phyloP scores from a whole-genome alignment of 2,113 vertebrate species.

The Typhlomys cinereus region DNA sequence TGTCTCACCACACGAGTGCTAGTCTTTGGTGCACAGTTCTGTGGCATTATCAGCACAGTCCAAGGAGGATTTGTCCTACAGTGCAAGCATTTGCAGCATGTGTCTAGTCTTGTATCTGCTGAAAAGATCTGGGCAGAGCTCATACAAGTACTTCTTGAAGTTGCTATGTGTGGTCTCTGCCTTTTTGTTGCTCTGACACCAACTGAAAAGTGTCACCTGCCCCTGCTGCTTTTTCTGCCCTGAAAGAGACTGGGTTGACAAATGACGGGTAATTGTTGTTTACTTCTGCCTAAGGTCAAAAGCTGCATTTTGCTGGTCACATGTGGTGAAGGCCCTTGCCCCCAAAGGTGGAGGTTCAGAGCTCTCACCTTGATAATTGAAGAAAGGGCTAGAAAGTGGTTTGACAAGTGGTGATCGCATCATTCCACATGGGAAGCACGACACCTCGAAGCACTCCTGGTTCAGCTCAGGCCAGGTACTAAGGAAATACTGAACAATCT shows the following conservation, averaged over 20 bases:
- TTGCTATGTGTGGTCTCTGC: background rate
- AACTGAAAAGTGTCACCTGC: background rate
- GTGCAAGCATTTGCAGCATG: fast-evolving
- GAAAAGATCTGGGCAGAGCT: background rate
- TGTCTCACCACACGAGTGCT: background rate
- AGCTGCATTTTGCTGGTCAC: background rate
- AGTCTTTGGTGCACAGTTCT: background rate
- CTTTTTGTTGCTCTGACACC: background rate
- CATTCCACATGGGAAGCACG: background rate
- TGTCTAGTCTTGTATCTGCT: background rate
- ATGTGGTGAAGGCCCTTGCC: background rate
- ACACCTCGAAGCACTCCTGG: background rate
- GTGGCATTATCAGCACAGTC: background rate
- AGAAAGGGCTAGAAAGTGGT: background rate
- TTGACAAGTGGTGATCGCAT: background rate
- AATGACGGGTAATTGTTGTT: slow-evolving; percentile 53
- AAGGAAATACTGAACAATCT: background rate
- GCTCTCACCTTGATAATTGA: slow-evolving; percentile 47
- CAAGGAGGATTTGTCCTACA: background rate
- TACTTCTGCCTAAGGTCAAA: slow-evolving; percentile 58
- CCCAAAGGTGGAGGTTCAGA: slow-evolving; percentile 31
- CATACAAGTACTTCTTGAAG: background rate
- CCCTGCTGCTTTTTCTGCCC: background rate
- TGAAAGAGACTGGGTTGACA: slow-evolving; percentile 35
- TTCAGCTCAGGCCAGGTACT: background rate